These are phyloP conservation scores for Hemitrygon akajei DNA, from an alignment of 2,797 vertebrate species.

Conservation along the genomic window DNA sequence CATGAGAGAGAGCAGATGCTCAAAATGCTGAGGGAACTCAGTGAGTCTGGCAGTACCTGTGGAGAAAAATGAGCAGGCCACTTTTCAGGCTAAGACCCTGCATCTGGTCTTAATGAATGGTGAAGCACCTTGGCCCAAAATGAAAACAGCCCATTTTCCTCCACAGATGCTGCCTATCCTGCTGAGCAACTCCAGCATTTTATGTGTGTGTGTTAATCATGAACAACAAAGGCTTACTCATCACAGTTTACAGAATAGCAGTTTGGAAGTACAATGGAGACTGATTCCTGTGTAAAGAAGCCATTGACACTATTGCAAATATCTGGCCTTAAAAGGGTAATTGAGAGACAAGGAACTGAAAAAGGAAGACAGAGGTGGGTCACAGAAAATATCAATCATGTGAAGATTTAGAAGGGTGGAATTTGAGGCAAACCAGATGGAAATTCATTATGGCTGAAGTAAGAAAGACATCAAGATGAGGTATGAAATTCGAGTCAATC, in stretches of 20 bases:
- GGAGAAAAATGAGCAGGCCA: too few relatives aligned
- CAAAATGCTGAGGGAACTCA: too few relatives aligned
- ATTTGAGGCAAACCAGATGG: not conserved
- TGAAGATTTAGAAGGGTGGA: not conserved
- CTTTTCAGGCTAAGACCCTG: too few relatives aligned
- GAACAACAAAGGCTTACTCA: too few relatives aligned
- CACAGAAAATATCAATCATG: not conserved
- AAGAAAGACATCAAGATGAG: not conserved
- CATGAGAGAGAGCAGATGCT: too few relatives aligned
- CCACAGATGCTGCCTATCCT: too few relatives aligned
- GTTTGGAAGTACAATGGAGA: not conserved
- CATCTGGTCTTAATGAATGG: too few relatives aligned
- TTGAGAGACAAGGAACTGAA: not conserved
- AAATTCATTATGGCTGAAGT: not conserved
- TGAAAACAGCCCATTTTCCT: too few relatives aligned
- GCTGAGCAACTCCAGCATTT: too few relatives aligned
- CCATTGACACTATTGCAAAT: not conserved
- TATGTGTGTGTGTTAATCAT: too few relatives aligned
- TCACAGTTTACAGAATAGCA: not conserved
- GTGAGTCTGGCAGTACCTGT: too few relatives aligned
- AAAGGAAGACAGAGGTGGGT: not conserved
- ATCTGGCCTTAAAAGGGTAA: not conserved
- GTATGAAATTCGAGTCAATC: not conserved
- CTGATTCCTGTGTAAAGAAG: not conserved
- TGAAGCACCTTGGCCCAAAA: too few relatives aligned